A percentile compares a stretch with the other conserved stretches of the same genome.
phyloP scores from a whole-genome alignment of 2,888 invertebrate species.

The Auanema sp. region DNA sequence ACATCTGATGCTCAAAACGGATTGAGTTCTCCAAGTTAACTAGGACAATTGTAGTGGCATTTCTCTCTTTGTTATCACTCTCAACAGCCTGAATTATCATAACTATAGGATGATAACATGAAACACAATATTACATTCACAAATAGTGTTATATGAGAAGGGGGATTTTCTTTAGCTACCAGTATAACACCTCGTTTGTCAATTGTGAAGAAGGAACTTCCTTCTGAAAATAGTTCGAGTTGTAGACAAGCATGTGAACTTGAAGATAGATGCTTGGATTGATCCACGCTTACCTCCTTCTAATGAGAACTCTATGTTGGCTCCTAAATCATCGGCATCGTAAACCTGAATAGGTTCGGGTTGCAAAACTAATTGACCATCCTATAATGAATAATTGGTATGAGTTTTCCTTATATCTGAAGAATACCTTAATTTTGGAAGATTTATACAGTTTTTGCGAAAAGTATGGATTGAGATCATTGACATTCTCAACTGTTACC shows the following conservation, averaged over 20 bases:
- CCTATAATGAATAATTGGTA: constrained; percentile 29
- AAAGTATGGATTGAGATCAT: constrained; percentile 58
- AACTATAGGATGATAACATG: constrained; percentile 2
- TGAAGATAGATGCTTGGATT: no score
- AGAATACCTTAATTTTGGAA: constrained; percentile 41
- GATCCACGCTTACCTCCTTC: constrained; percentile 48
- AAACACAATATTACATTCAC: constrained; percentile 31
- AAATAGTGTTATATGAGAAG: constrained; percentile 42
- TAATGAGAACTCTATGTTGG: constrained; percentile 47
- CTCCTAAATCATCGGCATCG: constrained; percentile 57
- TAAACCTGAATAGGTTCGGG: constrained; percentile 49
- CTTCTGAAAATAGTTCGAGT: constrained; percentile 31
- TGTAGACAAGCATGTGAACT: neutral
- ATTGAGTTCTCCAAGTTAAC: constrained; percentile 34
- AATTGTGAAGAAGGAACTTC: constrained; percentile 42
- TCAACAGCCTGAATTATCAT: constrained; percentile 46
- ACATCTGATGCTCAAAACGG: constrained; percentile 42
- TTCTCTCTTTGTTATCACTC: constrained; percentile 45
- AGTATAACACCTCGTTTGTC: constrained; percentile 38
- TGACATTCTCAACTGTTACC: constrained; percentile 51
- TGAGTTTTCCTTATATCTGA: constrained; percentile 11
- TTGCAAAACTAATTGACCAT: constrained; percentile 43
- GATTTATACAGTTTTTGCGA: constrained; percentile 46
- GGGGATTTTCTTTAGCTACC: constrained; percentile 35
- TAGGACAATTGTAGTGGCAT: constrained; percentile 46